These are phyloP conservation scores for Leptopterna dolabrata DNA, from an alignment of 2,888 invertebrate species.

Conservation along the genomic window DNA sequence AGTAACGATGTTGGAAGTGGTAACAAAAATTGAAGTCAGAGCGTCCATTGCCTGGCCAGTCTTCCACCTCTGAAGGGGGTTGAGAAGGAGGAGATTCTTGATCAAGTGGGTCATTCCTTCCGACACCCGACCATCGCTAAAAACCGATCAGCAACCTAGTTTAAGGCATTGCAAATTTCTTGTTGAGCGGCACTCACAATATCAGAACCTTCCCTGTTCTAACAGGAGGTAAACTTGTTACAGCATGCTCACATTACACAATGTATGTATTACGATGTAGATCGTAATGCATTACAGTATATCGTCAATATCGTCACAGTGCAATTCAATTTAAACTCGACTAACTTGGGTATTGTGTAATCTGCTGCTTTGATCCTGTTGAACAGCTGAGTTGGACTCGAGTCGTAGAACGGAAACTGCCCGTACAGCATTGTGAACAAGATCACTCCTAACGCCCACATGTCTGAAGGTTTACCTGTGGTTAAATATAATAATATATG, in stretches of 20 bases:
- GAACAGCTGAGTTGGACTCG: constrained; percentile 78
- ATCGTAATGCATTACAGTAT: no score
- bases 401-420: constrained; percentile 85
- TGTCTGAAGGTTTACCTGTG: constrained; percentile 78
- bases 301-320: no score
- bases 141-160: not conserved
- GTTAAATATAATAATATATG: constrained; percentile 38
- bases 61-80: constrained; percentile 76
- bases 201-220: no score
- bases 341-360: constrained; percentile 79
- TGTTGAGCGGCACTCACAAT: no score
- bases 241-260: no score
- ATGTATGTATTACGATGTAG: no score
- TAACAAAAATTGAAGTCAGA: constrained; percentile 70
- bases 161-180: no score
- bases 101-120: constrained; percentile 77
- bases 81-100: constrained; percentile 75
- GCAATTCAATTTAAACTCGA: constrained; percentile 57
- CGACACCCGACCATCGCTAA: constrained; percentile 72
- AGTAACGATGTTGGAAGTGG: constrained; percentile 60
- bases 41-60: constrained; percentile 76
- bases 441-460: constrained; percentile 86
- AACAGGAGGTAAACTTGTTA: no score
- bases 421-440: constrained; percentile 84
- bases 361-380: constrained; percentile 80